Percentiles rank a stretch among this genome's conserved stretches.
These are phyloP conservation scores for Drosophila austrosaltans DNA, from an alignment of 2,888 invertebrate species.

Conservation along the genomic window DNA sequence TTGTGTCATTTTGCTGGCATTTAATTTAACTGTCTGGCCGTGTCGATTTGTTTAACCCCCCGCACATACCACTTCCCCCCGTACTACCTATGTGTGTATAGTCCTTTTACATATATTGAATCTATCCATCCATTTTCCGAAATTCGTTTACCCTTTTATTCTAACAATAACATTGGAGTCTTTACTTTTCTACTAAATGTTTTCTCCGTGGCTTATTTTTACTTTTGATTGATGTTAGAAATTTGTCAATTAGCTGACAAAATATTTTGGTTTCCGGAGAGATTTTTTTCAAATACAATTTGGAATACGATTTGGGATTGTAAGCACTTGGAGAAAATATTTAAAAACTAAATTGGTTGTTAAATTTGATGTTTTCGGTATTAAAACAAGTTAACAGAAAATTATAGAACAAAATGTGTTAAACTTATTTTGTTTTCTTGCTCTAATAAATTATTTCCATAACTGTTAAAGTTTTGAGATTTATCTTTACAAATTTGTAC, in stretches of 20 bases:
- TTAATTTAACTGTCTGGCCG: slow-evolving; percentile 42
- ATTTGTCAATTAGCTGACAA: slow-evolving; percentile 76
- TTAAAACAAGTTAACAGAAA: too few species aligned
- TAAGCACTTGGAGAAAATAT: background rate
- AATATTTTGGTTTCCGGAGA: slow-evolving; percentile 54
- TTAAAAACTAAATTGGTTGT: background rate
- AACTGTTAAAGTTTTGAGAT: too few species aligned
- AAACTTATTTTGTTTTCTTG: too few species aligned
- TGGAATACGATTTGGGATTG: slow-evolving; percentile 19
- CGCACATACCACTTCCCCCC: background rate
- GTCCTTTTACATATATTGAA: background rate
- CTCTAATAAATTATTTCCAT: too few species aligned
- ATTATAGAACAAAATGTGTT: too few species aligned
- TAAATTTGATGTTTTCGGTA: too few species aligned
- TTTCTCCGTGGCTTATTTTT: slow-evolving; percentile 25
- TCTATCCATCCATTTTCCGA: slow-evolving; percentile 14
- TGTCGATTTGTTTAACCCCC: slow-evolving; percentile 27
- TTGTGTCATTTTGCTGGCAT: slow-evolving; percentile 32
- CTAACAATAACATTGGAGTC: slow-evolving; percentile 52
- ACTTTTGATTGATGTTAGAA: slow-evolving; percentile 42
- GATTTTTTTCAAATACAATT: background rate
- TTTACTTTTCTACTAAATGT: slow-evolving; percentile 24
- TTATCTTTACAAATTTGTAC: too few species aligned
- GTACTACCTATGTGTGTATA: slow-evolving; percentile 1
- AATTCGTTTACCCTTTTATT: slow-evolving; percentile 59